Conservation (phyloP, 2,888 invertebrate species). For the Diloba caeruleocephala region DNA sequence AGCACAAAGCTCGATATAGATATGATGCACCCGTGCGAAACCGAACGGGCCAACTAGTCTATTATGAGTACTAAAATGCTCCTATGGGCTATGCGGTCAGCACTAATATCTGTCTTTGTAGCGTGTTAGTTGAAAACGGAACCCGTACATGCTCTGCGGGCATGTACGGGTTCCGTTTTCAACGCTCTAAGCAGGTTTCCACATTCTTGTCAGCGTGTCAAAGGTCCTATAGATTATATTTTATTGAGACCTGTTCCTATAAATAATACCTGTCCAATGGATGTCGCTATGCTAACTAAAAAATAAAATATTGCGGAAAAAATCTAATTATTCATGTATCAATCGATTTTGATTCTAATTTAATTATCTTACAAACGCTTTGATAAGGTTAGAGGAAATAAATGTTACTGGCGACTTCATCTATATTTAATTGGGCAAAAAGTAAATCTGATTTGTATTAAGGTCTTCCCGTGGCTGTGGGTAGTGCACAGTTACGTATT, state of each 20-base stretch:
- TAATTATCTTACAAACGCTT: slow-evolving; percentile 27
- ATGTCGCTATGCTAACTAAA: slow-evolving; percentile 22
- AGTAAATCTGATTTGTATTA: not conserved
- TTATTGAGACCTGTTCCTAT: slow-evolving; percentile 42
- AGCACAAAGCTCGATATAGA: too few species aligned
- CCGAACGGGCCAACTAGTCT: too few species aligned
- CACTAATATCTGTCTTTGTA: too few species aligned
- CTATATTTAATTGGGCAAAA: not conserved
- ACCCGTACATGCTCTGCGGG: too few species aligned
- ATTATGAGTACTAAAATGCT: too few species aligned
- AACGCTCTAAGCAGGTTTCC: too few species aligned
- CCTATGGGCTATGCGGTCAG: too few species aligned
- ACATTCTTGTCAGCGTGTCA: slow-evolving; percentile 42
- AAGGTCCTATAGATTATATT: slow-evolving; percentile 47
- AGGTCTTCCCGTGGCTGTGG: too few species aligned
- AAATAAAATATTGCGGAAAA: slow-evolving; percentile 34
- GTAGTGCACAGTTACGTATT: too few species aligned
- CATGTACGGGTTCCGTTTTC: too few species aligned
- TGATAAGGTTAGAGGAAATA: slow-evolving; percentile 12
- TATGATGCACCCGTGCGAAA: too few species aligned
- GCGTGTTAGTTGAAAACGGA: too few species aligned
- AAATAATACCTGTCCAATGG: slow-evolving; percentile 36
- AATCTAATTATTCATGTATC: slow-evolving; percentile 28
- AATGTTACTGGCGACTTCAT: slow-evolving; percentile 6
- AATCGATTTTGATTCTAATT: slow-evolving; percentile 30